These are phyloP conservation scores for Philaethria dido DNA, from an alignment of 2,888 invertebrate genomes.

Conservation along the genomic window DNA sequence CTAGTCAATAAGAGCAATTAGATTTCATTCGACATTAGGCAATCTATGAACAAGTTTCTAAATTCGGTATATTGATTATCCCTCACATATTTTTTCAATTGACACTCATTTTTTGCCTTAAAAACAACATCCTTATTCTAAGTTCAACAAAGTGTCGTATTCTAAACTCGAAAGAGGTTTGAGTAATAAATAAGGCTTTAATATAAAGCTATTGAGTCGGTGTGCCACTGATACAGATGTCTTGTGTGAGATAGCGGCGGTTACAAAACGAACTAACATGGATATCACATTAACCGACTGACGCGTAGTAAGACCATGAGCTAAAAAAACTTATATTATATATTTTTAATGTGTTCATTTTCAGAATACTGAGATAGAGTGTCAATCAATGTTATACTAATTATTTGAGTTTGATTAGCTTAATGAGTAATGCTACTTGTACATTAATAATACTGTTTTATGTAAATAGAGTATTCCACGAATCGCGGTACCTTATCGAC, in stretches of 20 bases:
- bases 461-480: conserved; percentile 16
- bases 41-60: neutral
- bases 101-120: conserved; percentile 40
- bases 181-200: conserved; percentile 75
- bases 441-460: conserved; percentile 19
- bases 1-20: neutral
- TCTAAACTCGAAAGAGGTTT: conserved; percentile 66
- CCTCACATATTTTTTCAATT: conserved; percentile 32
- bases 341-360: conserved; percentile 37
- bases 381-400: conserved; percentile 30
- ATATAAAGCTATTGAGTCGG: conserved; percentile 74
- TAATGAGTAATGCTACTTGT: conserved; percentile 16
- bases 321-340: conserved; percentile 45
- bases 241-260: conserved; percentile 73
- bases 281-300: conserved; percentile 78
- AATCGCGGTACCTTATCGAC: conserved; percentile 14
- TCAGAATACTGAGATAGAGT: conserved; percentile 13
- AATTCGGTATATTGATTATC: neutral
- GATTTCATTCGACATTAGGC: neutral
- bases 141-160: conserved; percentile 56
- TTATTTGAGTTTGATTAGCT: conserved; percentile 20
- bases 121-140: conserved; percentile 49
- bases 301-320: conserved; percentile 56
- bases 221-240: conserved; percentile 81
- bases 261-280: conserved; percentile 74